Evolutionary conservation across 2,888 invertebrate genomes (phyloP).

Genomic region (Geophilus truncorum): DNA sequence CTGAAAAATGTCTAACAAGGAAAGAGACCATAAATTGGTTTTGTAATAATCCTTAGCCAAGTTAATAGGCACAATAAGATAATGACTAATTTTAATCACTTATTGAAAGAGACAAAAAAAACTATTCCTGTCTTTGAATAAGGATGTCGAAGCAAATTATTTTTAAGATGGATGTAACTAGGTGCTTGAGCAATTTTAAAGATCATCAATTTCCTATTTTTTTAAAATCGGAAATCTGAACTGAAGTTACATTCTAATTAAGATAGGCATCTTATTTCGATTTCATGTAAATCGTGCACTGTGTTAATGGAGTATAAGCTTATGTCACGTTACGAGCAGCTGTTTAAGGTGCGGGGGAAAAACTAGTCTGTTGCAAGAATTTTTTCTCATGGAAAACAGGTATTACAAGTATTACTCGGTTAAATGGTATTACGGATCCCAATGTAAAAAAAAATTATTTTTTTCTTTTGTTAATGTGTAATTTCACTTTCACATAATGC

Average conservation of each 20-base stretch:
- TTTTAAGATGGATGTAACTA: background rate
- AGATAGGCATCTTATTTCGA: background rate
- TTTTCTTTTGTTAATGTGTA: background rate
- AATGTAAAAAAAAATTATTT: background rate
- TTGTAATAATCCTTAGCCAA: background rate
- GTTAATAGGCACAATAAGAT: background rate
- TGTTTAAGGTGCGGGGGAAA: background rate
- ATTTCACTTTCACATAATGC: background rate
- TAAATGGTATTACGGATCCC: background rate
- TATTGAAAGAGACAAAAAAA: background rate
- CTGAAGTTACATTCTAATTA: background rate
- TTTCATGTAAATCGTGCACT: conserved; percentile 7
- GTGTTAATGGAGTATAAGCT: conserved; percentile 29
- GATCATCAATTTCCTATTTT: background rate
- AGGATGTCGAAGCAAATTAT: conserved; percentile 14
- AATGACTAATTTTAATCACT: background rate
- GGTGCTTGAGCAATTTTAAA: background rate
- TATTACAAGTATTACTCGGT: background rate
- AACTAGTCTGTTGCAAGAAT: background rate
- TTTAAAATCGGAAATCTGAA: background rate
- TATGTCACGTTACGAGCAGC: conserved; percentile 19
- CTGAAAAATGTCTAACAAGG: background rate
- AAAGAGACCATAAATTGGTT: conserved; percentile 15
- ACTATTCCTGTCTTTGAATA: background rate
- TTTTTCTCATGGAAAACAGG: background rate